A percentile compares a stretch with the other conserved stretches of the same genome.
These are phyloP conservation scores for Rostratula benghalensis DNA, from an alignment of 2,113 vertebrate genomes.

Conservation along the genomic window DNA sequence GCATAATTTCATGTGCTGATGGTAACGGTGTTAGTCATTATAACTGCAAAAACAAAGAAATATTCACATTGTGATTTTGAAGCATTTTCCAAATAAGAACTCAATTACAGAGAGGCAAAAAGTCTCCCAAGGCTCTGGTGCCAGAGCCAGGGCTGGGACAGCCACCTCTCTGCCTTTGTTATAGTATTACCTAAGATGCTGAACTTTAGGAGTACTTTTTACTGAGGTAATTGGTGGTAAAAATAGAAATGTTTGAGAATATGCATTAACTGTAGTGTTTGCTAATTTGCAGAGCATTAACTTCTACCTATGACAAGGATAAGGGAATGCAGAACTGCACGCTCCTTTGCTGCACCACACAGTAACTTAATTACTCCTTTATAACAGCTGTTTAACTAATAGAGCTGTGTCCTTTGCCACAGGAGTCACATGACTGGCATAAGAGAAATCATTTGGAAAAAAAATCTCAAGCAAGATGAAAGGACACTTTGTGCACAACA, in stretches of 20 bases:
- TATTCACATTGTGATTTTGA: not conserved
- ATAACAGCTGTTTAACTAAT: not conserved
- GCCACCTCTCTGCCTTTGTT: not conserved
- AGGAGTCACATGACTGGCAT: not conserved
- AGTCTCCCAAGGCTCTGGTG: not conserved
- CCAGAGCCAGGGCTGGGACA: not conserved
- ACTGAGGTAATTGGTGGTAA: not conserved
- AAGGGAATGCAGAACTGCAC: not conserved
- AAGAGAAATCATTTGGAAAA: not conserved
- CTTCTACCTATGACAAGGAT: not conserved
- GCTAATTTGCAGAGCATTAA: not conserved
- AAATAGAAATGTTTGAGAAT: not conserved
- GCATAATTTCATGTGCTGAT: not conserved
- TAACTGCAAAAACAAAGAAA: not conserved
- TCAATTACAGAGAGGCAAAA: not conserved
- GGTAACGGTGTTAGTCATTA: not conserved
- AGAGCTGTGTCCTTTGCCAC: not conserved
- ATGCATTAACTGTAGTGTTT: not conserved
- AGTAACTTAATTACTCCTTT: not conserved
- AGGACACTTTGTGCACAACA: conserved; percentile 13
- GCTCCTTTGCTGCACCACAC: not conserved
- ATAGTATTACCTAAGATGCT: not conserved
- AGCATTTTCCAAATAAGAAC: not conserved
- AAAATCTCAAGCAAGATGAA: not conserved
- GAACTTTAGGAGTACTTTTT: not conserved